Base-by-base conservation (phyloP, 2,113 vertebrate genomes). In the Natator depressus region DNA sequence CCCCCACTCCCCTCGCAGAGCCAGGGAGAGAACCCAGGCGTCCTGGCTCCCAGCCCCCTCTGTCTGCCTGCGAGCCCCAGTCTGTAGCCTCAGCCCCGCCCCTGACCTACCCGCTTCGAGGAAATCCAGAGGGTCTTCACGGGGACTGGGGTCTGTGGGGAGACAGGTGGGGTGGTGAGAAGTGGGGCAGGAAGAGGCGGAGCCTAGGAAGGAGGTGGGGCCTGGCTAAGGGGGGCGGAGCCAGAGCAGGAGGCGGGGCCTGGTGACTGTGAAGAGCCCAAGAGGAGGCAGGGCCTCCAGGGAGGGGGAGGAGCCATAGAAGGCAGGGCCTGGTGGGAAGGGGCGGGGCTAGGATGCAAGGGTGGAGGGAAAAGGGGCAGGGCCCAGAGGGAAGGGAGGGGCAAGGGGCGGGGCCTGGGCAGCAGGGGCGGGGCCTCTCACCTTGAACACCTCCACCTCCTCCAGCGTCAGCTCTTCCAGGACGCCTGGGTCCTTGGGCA, bases 111-210 rank as follows among this genome's bases (percentile, higher is more conserved):
- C 98, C 99, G 97, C 97, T 99, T 99, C 4, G 98, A 98, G 10
- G 99, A 99, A 53, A 99, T 98, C 98, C 98, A 99, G 97, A 99
- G 98, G 3, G 98, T 98, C 97, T 98, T 99, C 47, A 99, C 98
- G 17, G 98, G 94, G 57, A 98, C 98, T 87, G 97, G 97, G 54
- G 94, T 97, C 99, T 99, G 96, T 29, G 46, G 16, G 46, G 42
- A 19, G 14, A 90, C 11, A 83, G 57, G 2, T 54, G 12, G 79
- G 29, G 10, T 1, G 38, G 27, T 62, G 55, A 65, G 55, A 17
- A 17, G n/a, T 29, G 59, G 51, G 35, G 29, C 38, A 12, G 29
- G 14, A 24, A 13, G 13, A 29, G 62, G 2, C 14, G 27, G 50
- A 24, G 20, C 14, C 59, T 62, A 47, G 87, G 51, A 53, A 12